Percentiles rank a stretch among this genome's conserved stretches.
Conservation (phyloP, 2,113 vertebrate genomes). For the Ceratotherium simum region DNA sequence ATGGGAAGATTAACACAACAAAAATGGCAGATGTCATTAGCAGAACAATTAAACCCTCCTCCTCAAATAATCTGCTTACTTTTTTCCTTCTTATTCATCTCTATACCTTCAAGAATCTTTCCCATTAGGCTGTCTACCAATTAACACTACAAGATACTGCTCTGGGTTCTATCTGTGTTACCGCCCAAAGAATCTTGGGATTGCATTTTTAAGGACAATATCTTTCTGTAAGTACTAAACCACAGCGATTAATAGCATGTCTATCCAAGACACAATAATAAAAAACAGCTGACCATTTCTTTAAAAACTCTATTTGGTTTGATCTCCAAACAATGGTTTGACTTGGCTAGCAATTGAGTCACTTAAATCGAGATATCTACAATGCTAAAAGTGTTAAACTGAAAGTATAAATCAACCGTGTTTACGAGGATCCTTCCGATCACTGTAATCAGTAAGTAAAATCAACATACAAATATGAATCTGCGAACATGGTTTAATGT, state of each 20-base stretch:
- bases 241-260: slow-evolving; percentile 48
- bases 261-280: slow-evolving; percentile 54
- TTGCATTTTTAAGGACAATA: slow-evolving; percentile 32
- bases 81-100: not conserved
- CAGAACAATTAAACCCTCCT: not conserved
- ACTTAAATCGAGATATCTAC: not conserved
- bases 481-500: not conserved
- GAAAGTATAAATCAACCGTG: not conserved
- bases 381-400: not conserved
- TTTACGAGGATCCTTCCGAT: not conserved
- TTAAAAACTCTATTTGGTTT: not conserved
- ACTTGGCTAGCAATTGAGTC: not conserved
- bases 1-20: not conserved
- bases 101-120: not conserved
- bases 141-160: not conserved
- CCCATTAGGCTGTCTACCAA: not conserved
- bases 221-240: slow-evolving; percentile 33
- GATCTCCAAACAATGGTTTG: slow-evolving; percentile 6
- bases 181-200: not conserved
- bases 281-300: slow-evolving; percentile 60
- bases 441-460: slow-evolving; percentile 40
- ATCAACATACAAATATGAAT: slow-evolving; percentile 22
- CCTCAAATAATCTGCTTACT: not conserved
- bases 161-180: not conserved
- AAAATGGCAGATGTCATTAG: not conserved